Base-by-base conservation (phyloP, 2,797 vertebrate genomes). In the Spinus olivaceus region DNA sequence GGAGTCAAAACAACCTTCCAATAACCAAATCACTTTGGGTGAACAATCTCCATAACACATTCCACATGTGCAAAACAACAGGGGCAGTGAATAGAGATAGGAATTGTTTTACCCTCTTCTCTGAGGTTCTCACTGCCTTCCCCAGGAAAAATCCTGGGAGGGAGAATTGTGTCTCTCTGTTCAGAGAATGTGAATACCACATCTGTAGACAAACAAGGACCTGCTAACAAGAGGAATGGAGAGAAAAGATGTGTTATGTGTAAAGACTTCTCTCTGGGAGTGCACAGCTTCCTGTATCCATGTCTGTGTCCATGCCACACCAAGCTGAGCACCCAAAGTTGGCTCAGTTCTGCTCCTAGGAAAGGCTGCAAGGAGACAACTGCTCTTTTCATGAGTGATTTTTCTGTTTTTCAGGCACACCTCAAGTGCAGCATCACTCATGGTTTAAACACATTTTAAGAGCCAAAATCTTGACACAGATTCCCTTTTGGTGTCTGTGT, bases 331-430 rank as follows among this genome's bases (percentile, higher is more conserved):
- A 59, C 22, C 47, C 51, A 42, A 41, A 60, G 13, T 0, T 4
- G 7, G 6, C 54, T 61, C 60, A 47, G 39, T 50, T 59, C 32
- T 91, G 66, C 57, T 86, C 27, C 50, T 21, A 53, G 44, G 24
- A 50, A 56, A 81, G 37, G 70, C 37, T 83, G 42, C n/a, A 63
- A 57, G 66, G 71, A 73, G 18, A 44, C 13, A 85, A 7, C 9
- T 3, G 8, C 21, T 28, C 64, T 24, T 35, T 30, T 32, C 49
- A 56, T 0, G 1, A 37, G 7, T n/a, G 46, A 17, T 51, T 66
- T 69, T 76, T 60, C 59, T 84, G 5, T 85, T 77, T 2, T 24
- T 19, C 1, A 12, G 49, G 23, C 46, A 41, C 47, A 53, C 44
- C 21, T 66, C 32, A 18, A 14, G 2, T 27, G 53, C 79, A 86